phyloP scores from a whole-genome alignment of 2,797 vertebrate species.

The Nasua narica region DNA sequence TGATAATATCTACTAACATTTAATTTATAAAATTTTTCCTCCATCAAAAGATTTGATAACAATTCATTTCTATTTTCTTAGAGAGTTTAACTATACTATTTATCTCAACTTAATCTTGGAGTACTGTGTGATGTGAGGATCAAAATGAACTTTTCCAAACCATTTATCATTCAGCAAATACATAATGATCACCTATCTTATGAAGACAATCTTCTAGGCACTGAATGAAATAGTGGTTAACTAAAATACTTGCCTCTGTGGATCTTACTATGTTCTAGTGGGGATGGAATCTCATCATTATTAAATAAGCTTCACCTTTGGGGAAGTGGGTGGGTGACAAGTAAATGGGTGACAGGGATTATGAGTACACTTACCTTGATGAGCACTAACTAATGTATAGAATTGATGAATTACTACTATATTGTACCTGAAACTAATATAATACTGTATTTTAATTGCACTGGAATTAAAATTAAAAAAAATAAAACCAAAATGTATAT shows the following conservation, averaged over 20 bases:
- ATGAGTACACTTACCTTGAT: neutral
- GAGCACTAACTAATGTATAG: neutral
- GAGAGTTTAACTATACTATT: neutral
- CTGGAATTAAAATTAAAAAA: too few relatives aligned
- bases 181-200: neutral
- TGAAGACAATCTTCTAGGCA: neutral
- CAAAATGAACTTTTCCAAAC: neutral
- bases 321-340: neutral
- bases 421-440: neutral
- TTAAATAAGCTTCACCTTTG: neutral
- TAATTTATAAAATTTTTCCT: neutral
- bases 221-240: neutral
- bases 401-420: neutral
- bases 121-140: neutral
- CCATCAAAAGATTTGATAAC: neutral
- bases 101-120: neutral
- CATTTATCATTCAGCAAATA: neutral
- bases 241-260: neutral
- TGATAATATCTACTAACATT: neutral
- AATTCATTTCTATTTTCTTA: neutral
- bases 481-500: neutral
- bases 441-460: neutral
- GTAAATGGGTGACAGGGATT: neutral
- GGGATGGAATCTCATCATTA: neutral
- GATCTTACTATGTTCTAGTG: neutral